Evolutionary conservation across 1,140 invertebrate genomes (phyloP), one percentile per base, ranked within the genome.

Genomic region (Aradophagus sp.): DNA sequence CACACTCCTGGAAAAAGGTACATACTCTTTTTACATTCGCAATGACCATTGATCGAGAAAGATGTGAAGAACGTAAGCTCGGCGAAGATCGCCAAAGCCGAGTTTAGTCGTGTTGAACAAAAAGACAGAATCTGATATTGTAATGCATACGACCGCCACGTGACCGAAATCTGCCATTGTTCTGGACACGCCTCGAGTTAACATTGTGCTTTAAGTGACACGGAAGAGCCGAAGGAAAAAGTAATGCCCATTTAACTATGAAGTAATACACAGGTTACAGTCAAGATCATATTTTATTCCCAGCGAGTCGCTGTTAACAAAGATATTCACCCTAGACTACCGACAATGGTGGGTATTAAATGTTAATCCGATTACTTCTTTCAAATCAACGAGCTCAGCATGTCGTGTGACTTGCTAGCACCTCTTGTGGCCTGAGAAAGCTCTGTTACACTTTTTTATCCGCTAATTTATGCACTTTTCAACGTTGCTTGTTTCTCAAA

Each of bases 341-440:
- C 41, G 63, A 62, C 55, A 66, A 55, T 69, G 39, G 66, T 56
- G 34, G 52, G 68, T 65, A 75, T 75, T 75, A 75, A 67, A 68
- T 47, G 58, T 62, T 71, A 75, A 75, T 75, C 73, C 73, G 73
- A 75, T 75, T 75, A 75, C 53, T 68, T 65, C 58, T 65, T 75
- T 75, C 73, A 63, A 71, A 75, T 75, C 73, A 71, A 45, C 73
- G 73, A 67, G 35, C 56, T 67, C 72, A 66, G 59, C 48, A 66
- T 65, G 72, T 62, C 63, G 67, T 71, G 68, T 65, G 58, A 70
- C 62, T 66, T 71, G 39, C 31, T 52, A 52, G 45, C 63, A 52
- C 45, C 53, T 67, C 52, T 67, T 67, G 53, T 52, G 63, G 63
- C 44, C 31, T 58, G 63, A 50, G 35, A 67, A 67, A 67, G 32